Conservation (phyloP, 2,797 vertebrate genomes). For the Pseudochaenichthys georgianus region DNA sequence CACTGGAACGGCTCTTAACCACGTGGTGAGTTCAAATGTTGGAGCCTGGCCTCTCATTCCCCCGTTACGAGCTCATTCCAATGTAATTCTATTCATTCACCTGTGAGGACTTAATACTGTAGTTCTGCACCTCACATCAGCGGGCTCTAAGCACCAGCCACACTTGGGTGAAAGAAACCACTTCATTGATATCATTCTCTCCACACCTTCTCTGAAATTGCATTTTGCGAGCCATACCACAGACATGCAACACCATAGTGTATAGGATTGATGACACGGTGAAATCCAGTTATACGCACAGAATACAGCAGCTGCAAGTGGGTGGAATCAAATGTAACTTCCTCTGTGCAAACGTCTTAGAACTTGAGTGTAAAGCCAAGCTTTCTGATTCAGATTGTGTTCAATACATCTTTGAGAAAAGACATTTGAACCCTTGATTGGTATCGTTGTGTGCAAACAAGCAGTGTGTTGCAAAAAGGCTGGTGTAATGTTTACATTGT, state of each 20-base stretch:
- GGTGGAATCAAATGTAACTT: slow-evolving; percentile 33
- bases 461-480: background rate
- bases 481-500: slow-evolving; percentile 32
- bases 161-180: background rate
- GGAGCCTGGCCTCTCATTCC: slow-evolving; percentile 37
- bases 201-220: background rate
- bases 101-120: slow-evolving; percentile 9
- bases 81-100: slow-evolving; percentile 38
- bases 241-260: slow-evolving; percentile 1
- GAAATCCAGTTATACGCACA: slow-evolving; percentile 9
- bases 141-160: background rate
- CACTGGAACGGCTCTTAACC: slow-evolving; percentile 58
- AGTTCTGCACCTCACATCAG: background rate
- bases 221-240: background rate
- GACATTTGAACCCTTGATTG: background rate
- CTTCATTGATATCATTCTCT: background rate
- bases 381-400: slow-evolving; percentile 5
- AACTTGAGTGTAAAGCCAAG: slow-evolving; percentile 14
- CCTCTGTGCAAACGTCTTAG: slow-evolving; percentile 22
- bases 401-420: slow-evolving; percentile 1
- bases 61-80: slow-evolving; percentile 52
- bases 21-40: slow-evolving; percentile 62
- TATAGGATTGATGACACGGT: slow-evolving; percentile 13
- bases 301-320: slow-evolving; percentile 51
- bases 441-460: slow-evolving; percentile 16